Evolutionary conservation across 2,113 vertebrate genomes (phyloP), one percentile per base, ranked within the genome.

Genomic region (Pedetes capensis): DNA sequence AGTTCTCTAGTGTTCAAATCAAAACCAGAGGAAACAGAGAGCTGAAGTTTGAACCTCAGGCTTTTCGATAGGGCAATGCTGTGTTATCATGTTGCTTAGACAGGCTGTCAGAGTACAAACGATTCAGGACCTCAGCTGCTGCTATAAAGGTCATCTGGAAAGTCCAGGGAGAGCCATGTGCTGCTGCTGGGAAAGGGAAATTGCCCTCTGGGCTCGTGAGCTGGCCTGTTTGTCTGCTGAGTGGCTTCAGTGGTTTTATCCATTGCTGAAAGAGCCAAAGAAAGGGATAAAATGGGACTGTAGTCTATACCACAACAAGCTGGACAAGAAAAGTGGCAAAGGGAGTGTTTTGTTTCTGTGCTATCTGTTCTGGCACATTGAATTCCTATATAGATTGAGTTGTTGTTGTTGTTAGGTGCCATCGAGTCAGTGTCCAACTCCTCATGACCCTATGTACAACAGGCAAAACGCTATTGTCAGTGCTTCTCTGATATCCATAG

Each of bases 141-240:
- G n/a, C 51, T 78, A n/a, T 64, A 71, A 86, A 89, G 34, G 74
- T 61, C 80, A 44, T 96, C 79, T 95, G 81, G 72, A 82, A 93
- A 94, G 89, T 82, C 90, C 85, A 92, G 66, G 57, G 85, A 95
- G 83, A 86, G 64, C 79, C 42, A 20, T 61, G 29, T 25, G 34
- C 85, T 78, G 59, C 79, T 97, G 49, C 71, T 97, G 94, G 95
- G 97, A 97, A 97, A 94, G 84, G 29, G n/a, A 96, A 97, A 95
- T 94, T 96, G 89, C 91, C 59, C 34, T 93, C 29, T 91, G 93
- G 63, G 68, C 87, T 84, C 42, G 14, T 90, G 94, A 96, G 78
- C 84, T 96, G 93, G 89, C 3, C 0, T 91, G 59, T 59, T 95
- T 94, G 42, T 92, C 95, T 87, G 80, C 75, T 72, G 64, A 93